Conservation (phyloP, 35 echinoderm and acorn worm genomes). For the Amphiura filiformis region DNA sequence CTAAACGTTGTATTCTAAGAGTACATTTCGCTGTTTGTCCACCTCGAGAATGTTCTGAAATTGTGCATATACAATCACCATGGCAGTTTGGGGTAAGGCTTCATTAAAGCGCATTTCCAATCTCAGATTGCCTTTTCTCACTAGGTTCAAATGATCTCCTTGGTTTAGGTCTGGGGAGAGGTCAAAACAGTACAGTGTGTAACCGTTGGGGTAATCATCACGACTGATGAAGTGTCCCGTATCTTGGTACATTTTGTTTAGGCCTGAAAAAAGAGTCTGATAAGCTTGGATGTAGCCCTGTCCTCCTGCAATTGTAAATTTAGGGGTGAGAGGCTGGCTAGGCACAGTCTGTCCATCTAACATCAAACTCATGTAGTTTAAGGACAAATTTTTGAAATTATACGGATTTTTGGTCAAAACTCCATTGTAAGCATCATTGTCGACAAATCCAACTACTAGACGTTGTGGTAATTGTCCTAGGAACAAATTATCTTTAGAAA, state of each 20-base stretch:
- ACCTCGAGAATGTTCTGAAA: constrained; percentile 33
- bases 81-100: constrained; percentile 22
- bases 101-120: constrained; percentile 43
- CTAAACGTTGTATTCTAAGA: constrained; percentile 42
- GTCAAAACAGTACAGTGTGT: constrained; percentile 55
- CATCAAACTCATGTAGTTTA: constrained; percentile 25
- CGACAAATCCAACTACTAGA: constrained; percentile 30
- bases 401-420: constrained; percentile 11
- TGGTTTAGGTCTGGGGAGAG: constrained; percentile 44
- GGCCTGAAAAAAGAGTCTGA: constrained; percentile 54
- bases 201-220: constrained; percentile 45
- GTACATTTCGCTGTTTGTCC: constrained; percentile 35
- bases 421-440: constrained; percentile 48
- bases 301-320: not conserved
- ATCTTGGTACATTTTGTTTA: constrained; percentile 55
- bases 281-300: constrained; percentile 10
- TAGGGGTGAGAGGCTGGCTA: not conserved
- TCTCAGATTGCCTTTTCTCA: constrained; percentile 44
- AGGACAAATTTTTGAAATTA: constrained; percentile 31
- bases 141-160: constrained; percentile 41
- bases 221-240: constrained; percentile 46
- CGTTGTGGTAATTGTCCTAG: constrained; percentile 34
- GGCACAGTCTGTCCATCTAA: not conserved
- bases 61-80: constrained; percentile 33
- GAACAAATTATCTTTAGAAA: constrained; percentile 21